Percentiles rank a stretch among this genome's conserved stretches.
phyloP scores from a whole-genome alignment of 35 echinoderm and acorn worm genomes.

The Heliocidaris erythrogramma region DNA sequence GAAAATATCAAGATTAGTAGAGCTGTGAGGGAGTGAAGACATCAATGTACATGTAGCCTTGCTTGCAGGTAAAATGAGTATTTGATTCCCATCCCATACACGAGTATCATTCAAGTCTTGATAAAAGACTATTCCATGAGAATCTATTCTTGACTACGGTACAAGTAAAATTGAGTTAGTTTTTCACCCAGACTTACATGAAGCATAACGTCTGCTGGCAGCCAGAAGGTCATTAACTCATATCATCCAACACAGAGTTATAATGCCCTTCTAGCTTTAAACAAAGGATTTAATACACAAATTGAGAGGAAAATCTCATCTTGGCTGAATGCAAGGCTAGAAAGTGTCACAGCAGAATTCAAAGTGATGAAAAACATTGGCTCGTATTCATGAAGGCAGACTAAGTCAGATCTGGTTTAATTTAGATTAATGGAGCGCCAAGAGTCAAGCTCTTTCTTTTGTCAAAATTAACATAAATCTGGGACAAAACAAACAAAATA shows the following conservation, averaged over 20 bases:
- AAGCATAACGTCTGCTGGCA: background rate
- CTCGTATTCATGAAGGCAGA: background rate
- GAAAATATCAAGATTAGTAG: background rate
- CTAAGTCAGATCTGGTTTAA: background rate
- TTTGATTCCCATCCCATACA: background rate
- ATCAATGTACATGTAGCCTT: background rate
- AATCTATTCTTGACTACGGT: background rate
- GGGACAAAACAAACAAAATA: background rate
- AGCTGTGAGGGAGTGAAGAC: background rate
- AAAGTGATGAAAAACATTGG: background rate
- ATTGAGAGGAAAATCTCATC: too few species aligned
- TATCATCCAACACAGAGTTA: too few species aligned
- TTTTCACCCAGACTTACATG: background rate
- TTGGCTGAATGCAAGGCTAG: background rate
- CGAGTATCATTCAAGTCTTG: background rate
- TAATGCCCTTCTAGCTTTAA: too few species aligned
- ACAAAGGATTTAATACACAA: too few species aligned
- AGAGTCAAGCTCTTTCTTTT: too few species aligned
- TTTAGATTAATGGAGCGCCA: too few species aligned
- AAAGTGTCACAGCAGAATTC: background rate
- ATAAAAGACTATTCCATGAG: background rate
- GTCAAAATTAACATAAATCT: background rate
- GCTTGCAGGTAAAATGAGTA: background rate
- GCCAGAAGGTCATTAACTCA: too few species aligned
- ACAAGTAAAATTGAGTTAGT: background rate